These are phyloP conservation scores for Harpegnathos saltator DNA, from an alignment of 1,140 invertebrate genomes.

Conservation along the genomic window DNA sequence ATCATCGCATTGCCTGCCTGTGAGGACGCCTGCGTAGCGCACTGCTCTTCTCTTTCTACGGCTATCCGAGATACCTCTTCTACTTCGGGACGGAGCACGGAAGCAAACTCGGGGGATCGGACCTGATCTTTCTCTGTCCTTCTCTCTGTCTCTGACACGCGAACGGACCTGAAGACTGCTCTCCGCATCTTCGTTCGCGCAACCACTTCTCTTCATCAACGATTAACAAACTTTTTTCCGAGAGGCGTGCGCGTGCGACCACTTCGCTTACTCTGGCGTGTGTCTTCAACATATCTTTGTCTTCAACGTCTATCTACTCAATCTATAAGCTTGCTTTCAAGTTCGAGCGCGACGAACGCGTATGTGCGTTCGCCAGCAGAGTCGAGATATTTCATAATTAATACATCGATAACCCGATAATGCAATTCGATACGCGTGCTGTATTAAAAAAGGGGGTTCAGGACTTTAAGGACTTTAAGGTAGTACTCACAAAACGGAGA, in stretches of 20 bases:
- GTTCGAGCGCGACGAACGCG: no score
- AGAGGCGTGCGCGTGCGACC: not conserved
- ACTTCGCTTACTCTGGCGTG: constrained; percentile 50
- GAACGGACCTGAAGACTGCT: not conserved
- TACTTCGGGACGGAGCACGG: not conserved
- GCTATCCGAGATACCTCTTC: not conserved
- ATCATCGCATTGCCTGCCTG: constrained; percentile 37
- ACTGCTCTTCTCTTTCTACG: not conserved
- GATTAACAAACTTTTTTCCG: constrained; percentile 50
- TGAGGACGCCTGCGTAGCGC: constrained; percentile 12
- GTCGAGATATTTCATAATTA: no score
- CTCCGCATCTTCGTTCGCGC: constrained; percentile 30
- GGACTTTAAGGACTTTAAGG: no score
- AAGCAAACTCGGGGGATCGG: not conserved
- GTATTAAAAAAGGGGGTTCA: no score
- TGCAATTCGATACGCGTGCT: no score
- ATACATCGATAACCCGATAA: no score
- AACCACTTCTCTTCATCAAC: constrained; percentile 20
- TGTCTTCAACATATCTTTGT: constrained; percentile 19
- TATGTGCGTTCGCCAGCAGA: no score
- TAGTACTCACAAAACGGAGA: no score
- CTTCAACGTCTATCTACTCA: no score
- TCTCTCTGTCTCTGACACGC: constrained; percentile 9
- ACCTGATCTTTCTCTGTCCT: not conserved
- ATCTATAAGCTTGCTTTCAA: no score